Evolutionary conservation across 2,113 vertebrate species (phyloP).

Genomic region (Dicentrarchus labrax): DNA sequence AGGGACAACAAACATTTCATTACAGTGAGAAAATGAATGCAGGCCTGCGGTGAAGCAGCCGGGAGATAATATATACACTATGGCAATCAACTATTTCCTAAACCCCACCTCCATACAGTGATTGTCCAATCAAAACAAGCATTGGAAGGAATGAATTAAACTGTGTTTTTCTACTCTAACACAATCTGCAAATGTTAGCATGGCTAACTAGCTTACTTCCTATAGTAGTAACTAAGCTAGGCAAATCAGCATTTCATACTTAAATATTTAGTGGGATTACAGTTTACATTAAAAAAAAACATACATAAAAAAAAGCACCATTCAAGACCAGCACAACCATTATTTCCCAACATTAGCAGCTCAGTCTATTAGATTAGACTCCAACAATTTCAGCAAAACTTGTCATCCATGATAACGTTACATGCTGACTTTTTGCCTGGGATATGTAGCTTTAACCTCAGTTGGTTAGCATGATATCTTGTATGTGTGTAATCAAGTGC

Average conservation of each 20-base stretch:
- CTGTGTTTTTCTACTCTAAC: no score
- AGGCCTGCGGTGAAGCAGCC: background rate
- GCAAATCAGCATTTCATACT: no score
- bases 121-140: background rate
- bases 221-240: no score
- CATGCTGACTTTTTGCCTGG: background rate
- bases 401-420: no score
- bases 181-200: background rate
- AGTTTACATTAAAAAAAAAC: no score
- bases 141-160: background rate
- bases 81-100: background rate
- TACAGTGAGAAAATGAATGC: slow-evolving; percentile 24
- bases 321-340: no score
- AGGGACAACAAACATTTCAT: slow-evolving; percentile 28
- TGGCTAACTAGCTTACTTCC: background rate
- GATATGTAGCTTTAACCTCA: background rate
- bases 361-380: no score
- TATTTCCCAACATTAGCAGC: no score
- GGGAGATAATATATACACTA: background rate
- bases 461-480: no score
- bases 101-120: background rate
- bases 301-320: no score
- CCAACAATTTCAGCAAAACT: background rate
- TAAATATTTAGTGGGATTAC: no score
- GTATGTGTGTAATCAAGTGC: background rate